phyloP scores from a whole-genome alignment of 1,140 invertebrate genomes.

The Bombus waltoni region DNA sequence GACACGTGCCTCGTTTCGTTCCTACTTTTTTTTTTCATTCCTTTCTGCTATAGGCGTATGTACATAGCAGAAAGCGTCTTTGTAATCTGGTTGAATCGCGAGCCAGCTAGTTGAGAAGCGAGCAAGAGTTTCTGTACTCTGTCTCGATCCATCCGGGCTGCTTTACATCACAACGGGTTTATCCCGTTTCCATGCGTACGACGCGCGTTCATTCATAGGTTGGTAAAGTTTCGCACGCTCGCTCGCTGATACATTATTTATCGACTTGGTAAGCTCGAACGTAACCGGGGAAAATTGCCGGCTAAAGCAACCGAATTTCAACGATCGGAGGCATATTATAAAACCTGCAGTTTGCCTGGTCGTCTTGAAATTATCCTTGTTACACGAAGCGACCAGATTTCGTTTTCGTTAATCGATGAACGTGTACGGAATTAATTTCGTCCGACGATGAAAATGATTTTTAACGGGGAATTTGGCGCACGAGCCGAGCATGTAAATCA shows the following conservation, averaged over 20 bases:
- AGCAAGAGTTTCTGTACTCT: conserved; percentile 52
- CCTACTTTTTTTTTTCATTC: background rate
- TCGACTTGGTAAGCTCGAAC: conserved; percentile 48
- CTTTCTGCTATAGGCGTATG: background rate
- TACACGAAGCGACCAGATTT: no score
- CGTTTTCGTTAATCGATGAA: background rate
- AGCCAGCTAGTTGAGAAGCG: conserved; percentile 11
- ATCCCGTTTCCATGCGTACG: conserved; percentile 42
- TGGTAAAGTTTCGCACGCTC: conserved; percentile 43
- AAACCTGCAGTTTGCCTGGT: background rate
- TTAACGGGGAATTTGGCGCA: background rate
- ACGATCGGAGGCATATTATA: background rate
- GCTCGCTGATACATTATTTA: conserved; percentile 65
- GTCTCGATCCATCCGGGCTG: conserved; percentile 56
- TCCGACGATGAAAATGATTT: background rate
- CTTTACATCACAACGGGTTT: conserved; percentile 66
- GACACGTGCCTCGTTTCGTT: background rate
- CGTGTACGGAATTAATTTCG: conserved; percentile 2
- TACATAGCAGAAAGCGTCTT: background rate
- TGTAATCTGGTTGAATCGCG: conserved; percentile 20
- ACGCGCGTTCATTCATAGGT: conserved; percentile 55
- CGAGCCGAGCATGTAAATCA: background rate
- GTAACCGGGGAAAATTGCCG: conserved; percentile 34
- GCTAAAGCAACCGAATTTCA: conserved; percentile 37
- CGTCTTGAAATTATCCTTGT: background rate